Evolutionary conservation across 2,113 vertebrate genomes (phyloP), one percentile per base, ranked within the genome.

Genomic region (Bambusicola thoracicus): DNA sequence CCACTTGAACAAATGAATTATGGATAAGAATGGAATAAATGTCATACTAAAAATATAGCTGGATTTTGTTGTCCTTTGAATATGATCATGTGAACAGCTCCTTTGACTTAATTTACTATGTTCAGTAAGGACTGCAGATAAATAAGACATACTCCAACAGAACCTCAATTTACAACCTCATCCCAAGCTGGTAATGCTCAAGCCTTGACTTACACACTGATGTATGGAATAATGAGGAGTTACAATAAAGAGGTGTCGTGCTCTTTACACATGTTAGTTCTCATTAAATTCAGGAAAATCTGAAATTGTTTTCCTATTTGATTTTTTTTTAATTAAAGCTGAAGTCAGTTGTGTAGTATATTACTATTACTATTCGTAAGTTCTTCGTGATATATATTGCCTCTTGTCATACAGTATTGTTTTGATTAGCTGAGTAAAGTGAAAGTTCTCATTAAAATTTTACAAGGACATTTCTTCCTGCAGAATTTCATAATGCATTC

Each of bases 1-100:
- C 91, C 89, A 95, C 95, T 89, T 65, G 59, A 46, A 89, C 38
- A 87, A 80, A 91, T 92, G 87, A 93, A 93, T 96, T 94, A 94
- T 93, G 89, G 84, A 92, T 89, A 92, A 89, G 94, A 95, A 96
- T 70, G 61, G 51, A 79, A 94, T 92, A 95, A 92, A 89, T 93
- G 53, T 76, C 67, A 77, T 24, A 67, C 25, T 46, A 77, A 85
- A 92, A 87, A 56, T 73, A 24, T 68, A 76, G 41, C 32, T 74
- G 68, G 41, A 66, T 83, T 87, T 80, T 85, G 20, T 59, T 92
- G 51, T 77, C 27, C 46, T 20, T 67, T 87, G 49, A 89, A 85
- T 59, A 82, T 66, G 59, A 73, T 49, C 24, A 43, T 49, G 8
- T 85, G 44, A 85, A 16, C 19, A 91, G 32, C 41, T 85, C 21